Conservation (phyloP, 2,888 invertebrate genomes). For the Aquatica leii region DNA sequence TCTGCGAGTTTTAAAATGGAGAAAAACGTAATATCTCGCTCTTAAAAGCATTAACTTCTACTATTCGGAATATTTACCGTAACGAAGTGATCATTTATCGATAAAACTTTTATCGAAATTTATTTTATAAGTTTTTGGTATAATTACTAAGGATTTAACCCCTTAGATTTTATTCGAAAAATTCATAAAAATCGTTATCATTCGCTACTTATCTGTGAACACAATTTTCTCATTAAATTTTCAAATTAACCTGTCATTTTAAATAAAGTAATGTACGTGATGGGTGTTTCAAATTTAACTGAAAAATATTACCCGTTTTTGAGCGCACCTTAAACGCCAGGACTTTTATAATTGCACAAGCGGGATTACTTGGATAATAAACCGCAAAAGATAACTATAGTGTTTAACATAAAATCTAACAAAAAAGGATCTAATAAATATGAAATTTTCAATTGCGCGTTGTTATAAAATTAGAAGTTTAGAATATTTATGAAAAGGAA, state of each 20-base stretch:
- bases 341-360: too few relatives aligned
- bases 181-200: slow-evolving; percentile 12
- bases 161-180: not conserved
- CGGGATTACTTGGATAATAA: not conserved
- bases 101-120: slow-evolving; percentile 21
- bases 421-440: not conserved
- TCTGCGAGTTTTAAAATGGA: too few relatives aligned
- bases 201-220: slow-evolving; percentile 16
- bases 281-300: slow-evolving; percentile 33
- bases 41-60: slow-evolving; percentile 4
- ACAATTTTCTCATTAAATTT: slow-evolving; percentile 29
- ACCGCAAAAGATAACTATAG: not conserved
- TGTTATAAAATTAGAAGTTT: not conserved
- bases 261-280: slow-evolving; percentile 33
- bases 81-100: slow-evolving; percentile 25
- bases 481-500: slow-evolving; percentile 3
- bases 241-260: slow-evolving; percentile 34
- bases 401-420: not conserved
- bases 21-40: too few relatives aligned
- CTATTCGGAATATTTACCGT: slow-evolving; percentile 17
- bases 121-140: slow-evolving; percentile 17
- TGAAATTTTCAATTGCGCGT: not conserved
- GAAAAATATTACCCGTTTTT: slow-evolving; percentile 19
- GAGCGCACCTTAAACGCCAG: too few relatives aligned
- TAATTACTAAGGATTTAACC: slow-evolving; percentile 14